Evolutionary conservation across 2,888 invertebrate genomes (phyloP).

Genomic region (Callimorpha dominula): DNA sequence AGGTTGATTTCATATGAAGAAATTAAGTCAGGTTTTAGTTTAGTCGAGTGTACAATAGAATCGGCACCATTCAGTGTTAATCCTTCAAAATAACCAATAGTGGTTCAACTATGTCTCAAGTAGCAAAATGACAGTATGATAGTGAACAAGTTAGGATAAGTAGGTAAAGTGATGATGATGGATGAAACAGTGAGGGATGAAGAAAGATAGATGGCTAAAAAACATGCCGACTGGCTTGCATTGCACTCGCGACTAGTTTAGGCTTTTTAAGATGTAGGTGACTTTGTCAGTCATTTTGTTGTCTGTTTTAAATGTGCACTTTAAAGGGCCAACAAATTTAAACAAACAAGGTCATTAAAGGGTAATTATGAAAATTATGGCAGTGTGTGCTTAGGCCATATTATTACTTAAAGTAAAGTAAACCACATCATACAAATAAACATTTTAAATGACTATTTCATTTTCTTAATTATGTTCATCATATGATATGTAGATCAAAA

Average conservation of each 20-base stretch:
- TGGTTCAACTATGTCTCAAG: too few relatives aligned
- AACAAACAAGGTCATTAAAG: too few relatives aligned
- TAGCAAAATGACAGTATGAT: constrained; percentile 1
- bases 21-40: too few relatives aligned
- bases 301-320: background rate
- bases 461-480: background rate
- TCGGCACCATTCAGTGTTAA: too few relatives aligned
- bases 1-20: too few relatives aligned
- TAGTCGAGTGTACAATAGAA: too few relatives aligned
- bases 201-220: constrained; percentile 1
- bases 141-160: background rate
- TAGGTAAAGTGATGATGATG: background rate
- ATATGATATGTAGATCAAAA: background rate
- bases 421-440: background rate
- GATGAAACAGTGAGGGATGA: background rate
- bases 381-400: too few relatives aligned
- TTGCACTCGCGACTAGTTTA: background rate
- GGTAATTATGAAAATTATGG: too few relatives aligned
- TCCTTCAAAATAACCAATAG: too few relatives aligned
- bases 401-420: too few relatives aligned
- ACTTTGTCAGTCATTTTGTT: background rate
- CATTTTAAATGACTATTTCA: background rate
- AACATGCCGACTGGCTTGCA: constrained; percentile 10
- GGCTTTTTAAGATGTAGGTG: too few relatives aligned
- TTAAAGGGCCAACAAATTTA: background rate